Evolutionary conservation across 2,888 invertebrate species (phyloP).

Genomic region (Tachina grossa): DNA sequence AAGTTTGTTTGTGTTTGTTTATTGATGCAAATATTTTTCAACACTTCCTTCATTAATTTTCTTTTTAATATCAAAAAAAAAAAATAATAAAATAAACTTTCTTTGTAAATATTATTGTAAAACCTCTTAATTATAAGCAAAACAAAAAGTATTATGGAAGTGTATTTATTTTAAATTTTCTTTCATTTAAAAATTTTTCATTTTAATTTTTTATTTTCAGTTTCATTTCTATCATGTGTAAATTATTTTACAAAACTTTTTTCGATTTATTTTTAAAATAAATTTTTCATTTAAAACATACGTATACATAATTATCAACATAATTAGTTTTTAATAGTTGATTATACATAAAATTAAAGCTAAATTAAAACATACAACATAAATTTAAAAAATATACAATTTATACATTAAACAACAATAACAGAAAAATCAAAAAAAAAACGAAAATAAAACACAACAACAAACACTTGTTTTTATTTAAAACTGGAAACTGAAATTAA

Average conservation of each 20-base stretch:
- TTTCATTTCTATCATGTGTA: slow-evolving; percentile 1
- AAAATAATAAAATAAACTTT: neutral
- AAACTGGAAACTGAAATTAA: slow-evolving; percentile 41
- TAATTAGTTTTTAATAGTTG: slow-evolving; percentile 68
- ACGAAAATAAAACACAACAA: slow-evolving; percentile 58
- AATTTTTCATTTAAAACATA: slow-evolving; percentile 60
- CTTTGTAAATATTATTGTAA: slow-evolving; percentile 50
- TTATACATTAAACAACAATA: slow-evolving; percentile 62
- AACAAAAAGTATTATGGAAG: slow-evolving; percentile 27
- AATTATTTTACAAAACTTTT: slow-evolving; percentile 23
- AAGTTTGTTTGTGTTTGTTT: neutral
- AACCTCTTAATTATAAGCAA: slow-evolving; percentile 42
- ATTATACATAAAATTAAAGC: slow-evolving; percentile 59
- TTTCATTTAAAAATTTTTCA: neutral
- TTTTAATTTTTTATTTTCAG: neutral
- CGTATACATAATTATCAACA: slow-evolving; percentile 52
- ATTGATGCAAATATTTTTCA: neutral
- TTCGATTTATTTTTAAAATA: slow-evolving; percentile 29
- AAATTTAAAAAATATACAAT: slow-evolving; percentile 53
- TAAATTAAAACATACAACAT: slow-evolving; percentile 56
- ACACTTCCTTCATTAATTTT: neutral
- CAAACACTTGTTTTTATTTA: slow-evolving; percentile 78
- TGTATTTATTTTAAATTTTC: neutral
- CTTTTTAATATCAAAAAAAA: neutral
- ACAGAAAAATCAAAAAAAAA: slow-evolving; percentile 67